phyloP scores from a whole-genome alignment of 2,888 invertebrate genomes.

The Camptogramma bilineatum region DNA sequence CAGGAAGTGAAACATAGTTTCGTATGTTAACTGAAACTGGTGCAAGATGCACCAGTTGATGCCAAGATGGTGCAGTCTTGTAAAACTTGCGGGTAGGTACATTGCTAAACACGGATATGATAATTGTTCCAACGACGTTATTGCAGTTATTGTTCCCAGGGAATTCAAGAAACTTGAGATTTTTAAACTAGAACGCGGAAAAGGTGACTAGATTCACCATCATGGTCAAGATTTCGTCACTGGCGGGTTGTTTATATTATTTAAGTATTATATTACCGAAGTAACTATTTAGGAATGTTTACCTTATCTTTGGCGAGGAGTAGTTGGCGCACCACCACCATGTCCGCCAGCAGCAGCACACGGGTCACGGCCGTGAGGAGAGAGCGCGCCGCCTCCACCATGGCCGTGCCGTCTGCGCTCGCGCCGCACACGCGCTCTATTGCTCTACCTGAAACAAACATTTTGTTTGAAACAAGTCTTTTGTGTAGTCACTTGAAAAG shows the following conservation, averaged over 20 bases:
- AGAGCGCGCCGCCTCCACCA: conserved; percentile 96
- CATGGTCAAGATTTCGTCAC: too few species aligned
- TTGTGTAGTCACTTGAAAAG: neutral
- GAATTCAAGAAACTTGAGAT: conserved; percentile 6
- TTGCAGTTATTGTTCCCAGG: conserved; percentile 6
- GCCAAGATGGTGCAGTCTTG: conserved; percentile 29
- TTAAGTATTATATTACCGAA: too few species aligned
- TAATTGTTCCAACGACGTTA: conserved; percentile 11
- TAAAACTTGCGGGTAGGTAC: conserved; percentile 30
- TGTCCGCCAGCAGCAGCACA: conserved; percentile 97
- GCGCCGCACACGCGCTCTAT: conserved; percentile 97
- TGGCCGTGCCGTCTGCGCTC: conserved; percentile 89
- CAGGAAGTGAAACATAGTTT: conserved; percentile 39
- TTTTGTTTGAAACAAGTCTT: neutral
- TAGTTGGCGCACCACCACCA: conserved; percentile 98
- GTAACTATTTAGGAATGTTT: conserved; percentile 25
- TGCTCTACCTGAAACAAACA: conserved; percentile 89
- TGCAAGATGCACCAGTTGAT: conserved; percentile 32
- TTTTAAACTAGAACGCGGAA: neutral
- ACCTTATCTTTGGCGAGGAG: conserved; percentile 98
- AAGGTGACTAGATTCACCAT: too few species aligned
- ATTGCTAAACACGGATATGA: conserved; percentile 21
- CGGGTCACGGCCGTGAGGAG: conserved; percentile 97
- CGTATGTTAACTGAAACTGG: conserved; percentile 31
- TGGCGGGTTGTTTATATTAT: too few species aligned